phyloP scores from a whole-genome alignment of 2,888 invertebrate genomes.

The Hymenopus coronatus region DNA sequence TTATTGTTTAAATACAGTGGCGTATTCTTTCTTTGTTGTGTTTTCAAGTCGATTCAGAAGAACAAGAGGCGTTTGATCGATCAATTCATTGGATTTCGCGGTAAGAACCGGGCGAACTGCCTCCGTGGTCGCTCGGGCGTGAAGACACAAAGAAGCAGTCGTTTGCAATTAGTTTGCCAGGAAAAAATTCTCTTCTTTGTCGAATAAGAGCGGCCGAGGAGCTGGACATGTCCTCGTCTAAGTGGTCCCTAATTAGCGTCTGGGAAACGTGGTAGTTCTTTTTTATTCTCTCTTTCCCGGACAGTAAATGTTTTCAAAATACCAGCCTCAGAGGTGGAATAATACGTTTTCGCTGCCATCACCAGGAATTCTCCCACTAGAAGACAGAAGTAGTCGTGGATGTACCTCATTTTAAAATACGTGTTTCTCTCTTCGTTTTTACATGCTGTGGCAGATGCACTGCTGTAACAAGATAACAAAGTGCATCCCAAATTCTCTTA shows the following conservation, averaged over 20 bases:
- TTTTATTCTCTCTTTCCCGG: neutral
- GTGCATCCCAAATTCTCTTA: neutral
- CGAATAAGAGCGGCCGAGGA: neutral
- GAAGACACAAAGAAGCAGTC: neutral
- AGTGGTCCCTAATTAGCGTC: neutral
- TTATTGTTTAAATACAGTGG: neutral
- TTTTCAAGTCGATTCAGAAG: neutral
- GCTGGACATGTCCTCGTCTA: conserved; percentile 8
- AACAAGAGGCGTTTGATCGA: neutral
- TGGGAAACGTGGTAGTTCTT: neutral
- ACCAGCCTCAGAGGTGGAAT: neutral
- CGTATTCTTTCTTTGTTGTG: neutral
- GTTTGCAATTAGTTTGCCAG: neutral
- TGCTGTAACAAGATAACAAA: neutral
- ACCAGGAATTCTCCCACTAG: neutral
- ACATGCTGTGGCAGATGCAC: neutral
- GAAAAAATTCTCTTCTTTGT: neutral
- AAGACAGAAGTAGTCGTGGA: neutral
- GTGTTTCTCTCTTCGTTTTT: neutral
- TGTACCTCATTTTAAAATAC: neutral
- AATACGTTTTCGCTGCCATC: neutral
- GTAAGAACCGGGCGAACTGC: neutral
- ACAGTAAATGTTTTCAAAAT: neutral
- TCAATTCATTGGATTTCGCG: neutral
- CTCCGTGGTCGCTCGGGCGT: neutral